Evolutionary conservation across 2,888 invertebrate species (phyloP), one percentile per base, ranked within the genome.

Genomic region (Nudaria mundana): DNA sequence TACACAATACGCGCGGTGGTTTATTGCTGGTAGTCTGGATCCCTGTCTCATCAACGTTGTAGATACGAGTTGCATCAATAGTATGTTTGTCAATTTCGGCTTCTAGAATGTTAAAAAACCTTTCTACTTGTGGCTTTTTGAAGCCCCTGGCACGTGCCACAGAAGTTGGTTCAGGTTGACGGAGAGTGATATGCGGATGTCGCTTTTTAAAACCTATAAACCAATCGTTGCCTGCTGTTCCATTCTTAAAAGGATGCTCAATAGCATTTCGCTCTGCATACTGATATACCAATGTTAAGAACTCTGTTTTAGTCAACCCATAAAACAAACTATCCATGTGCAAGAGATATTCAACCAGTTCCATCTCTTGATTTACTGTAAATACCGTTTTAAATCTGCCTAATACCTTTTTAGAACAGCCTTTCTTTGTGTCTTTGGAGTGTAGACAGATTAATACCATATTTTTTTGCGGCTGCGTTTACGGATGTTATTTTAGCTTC

Each of bases 191-290:
- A 12, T 25, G 11, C 2, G 48, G n/a, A 35, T 34, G 15, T 16
- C 34, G 10, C 4, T 11, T 25, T 14, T 10, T 34, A 11, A 26
- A 34, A 1, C 6, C 16, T 2, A 8, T 20, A 13, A 13, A 26
- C 26, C 26, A 49, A 11, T 49, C 45, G 8, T 40, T 15, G 3
- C 49, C 44, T 29, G 44, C 44, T 4, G 14, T 26, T 25, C 18
- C 37, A 30, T 39, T 30, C 12, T 37, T 42, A 12, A 42, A 37
- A 14, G 42, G 33, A 20, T 42, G 42, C 1, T 3, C 0, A 18
- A 40, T 44, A 3, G 30, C 28, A n/a, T 44, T 40, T 5, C 3
- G 12, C 26, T 33, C 37, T 1, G 28, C 44, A 30, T 37, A 44
- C n/a, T 40, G 24, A 11, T 30, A 44, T 0, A 40, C 44, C 1